Evolutionary conservation across 2,797 vertebrate genomes (phyloP).

Genomic region (Aldrovandia affinis): DNA sequence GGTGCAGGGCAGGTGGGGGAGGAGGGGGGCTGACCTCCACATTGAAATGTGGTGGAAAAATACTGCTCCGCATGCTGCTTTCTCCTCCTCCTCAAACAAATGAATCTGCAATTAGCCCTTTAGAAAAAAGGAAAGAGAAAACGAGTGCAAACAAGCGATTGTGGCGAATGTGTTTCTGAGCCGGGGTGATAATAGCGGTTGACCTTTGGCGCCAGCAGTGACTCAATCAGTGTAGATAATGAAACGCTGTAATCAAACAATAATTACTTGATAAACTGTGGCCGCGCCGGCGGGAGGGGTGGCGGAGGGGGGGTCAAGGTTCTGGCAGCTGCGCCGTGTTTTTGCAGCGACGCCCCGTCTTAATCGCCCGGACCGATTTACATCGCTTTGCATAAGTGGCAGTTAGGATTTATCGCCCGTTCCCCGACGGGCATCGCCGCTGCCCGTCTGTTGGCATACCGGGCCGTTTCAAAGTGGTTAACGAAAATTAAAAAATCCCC

Average conservation of each 20-base stretch:
- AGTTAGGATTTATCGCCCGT: conserved; percentile 76
- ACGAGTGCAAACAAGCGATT: conserved; percentile 71
- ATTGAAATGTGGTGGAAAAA: conserved; percentile 27
- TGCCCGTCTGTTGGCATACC: no score
- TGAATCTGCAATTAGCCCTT: conserved; percentile 81
- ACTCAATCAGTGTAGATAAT: conserved; percentile 84
- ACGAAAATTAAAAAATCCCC: neutral
- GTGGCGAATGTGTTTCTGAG: conserved; percentile 71
- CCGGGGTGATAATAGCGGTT: conserved; percentile 73
- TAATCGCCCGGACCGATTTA: conserved; percentile 77
- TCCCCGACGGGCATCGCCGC: conserved; percentile 28
- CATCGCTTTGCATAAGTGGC: conserved; percentile 81
- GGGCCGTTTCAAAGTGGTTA: neutral
- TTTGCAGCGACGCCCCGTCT: conserved; percentile 77
- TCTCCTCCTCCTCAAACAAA: conserved; percentile 79
- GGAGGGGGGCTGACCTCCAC: neutral
- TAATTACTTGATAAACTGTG: conserved; percentile 85
- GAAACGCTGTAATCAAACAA: conserved; percentile 85
- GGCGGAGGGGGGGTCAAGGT: conserved; percentile 63
- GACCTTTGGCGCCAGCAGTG: conserved; percentile 79
- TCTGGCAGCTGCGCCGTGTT: conserved; percentile 63
- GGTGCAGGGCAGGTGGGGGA: neutral
- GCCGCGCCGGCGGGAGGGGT: conserved; percentile 53
- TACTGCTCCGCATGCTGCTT: conserved; percentile 23
- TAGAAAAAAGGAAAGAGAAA: conserved; percentile 57